Base-by-base conservation (phyloP, 2,797 vertebrate species). In the Acipenser ruthenus region DNA sequence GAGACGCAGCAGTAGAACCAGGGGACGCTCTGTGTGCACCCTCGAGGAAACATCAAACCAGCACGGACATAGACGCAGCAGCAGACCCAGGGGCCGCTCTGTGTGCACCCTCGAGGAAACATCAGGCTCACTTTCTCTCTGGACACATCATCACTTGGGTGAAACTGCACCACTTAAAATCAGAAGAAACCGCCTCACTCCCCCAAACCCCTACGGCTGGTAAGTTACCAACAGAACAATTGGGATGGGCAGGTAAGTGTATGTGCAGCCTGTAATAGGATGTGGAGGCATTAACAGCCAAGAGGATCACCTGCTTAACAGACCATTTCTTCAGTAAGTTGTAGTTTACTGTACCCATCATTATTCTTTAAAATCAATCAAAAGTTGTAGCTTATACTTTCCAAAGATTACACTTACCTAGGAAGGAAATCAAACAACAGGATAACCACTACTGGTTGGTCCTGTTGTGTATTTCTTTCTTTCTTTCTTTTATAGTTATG, bases 171-270 rank as follows among this genome's bases (percentile, higher is more conserved):
- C 62, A 10, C n/a, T 62, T 37, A 37, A 37, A 37, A 48, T 67
- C 65, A 49, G 75, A 78, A 77, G 77, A 71, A 66, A 66, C 69
- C 61, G 68, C 68, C 15, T 37, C 37, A 0, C 69, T 72, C 68
- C 74, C 70, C 62, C 50, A 72, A 63, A 47, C 61, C 76, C 67
- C 75, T 70, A 60, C 70, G 13, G 74, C 50, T 70, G 85, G 86
- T 88, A 78, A 86, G 86, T 85, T 37, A 37, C 37, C 37, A 73
- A 71, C 68, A 68, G 6, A 66, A 67, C n/a, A 47, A 52, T 18
- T 12, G 6, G 50, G 15, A 10, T 6, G 52, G 52, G 51, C 11
- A 12, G 5, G 37, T 63, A 13, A 8, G 62, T 12, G 15, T 8
- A 37, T 37, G 37, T 37, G 37, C 37, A 37, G 37, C 37, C 37